Conservation (phyloP, 2,113 vertebrate species). For the Cyanoliseus patagonus region DNA sequence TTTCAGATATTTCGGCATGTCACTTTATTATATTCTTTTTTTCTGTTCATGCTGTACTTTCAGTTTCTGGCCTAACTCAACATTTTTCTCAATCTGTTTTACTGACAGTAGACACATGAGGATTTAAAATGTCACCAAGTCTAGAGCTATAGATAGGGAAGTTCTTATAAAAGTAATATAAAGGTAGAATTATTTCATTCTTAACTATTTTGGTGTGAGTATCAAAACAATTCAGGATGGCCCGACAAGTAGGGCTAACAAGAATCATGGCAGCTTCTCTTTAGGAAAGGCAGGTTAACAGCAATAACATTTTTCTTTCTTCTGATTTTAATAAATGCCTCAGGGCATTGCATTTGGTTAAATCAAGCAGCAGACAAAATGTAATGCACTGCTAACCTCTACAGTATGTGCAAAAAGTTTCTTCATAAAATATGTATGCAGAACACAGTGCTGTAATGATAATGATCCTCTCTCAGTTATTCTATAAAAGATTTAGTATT, state of each 20-base stretch:
- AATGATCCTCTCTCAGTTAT: slow-evolving; percentile 47
- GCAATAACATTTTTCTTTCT: not conserved
- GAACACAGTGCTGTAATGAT: slow-evolving; percentile 32
- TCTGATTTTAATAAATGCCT: slow-evolving; percentile 65
- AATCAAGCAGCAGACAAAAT: slow-evolving; percentile 58
- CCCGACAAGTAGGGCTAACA: not conserved
- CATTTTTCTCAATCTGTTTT: not conserved
- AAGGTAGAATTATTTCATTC: not conserved
- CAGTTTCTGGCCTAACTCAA: not conserved
- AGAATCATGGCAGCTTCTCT: not conserved
- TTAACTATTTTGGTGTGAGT: not conserved
- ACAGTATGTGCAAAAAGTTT: slow-evolving; percentile 45
- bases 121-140: not conserved
- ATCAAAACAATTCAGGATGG: not conserved
- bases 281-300: slow-evolving; percentile 20
- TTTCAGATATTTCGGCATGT: not conserved
- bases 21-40: accelerated
- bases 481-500: slow-evolving; percentile 18
- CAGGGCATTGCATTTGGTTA: slow-evolving; percentile 42
- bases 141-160: not conserved
- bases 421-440: slow-evolving; percentile 67
- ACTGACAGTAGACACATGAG: accelerated
- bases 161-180: not conserved
- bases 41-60: not conserved
- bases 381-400: slow-evolving; percentile 38